A percentile compares a stretch with the other conserved stretches of the same genome.
Conservation (phyloP, 2,797 vertebrate genomes). For the Babyrousa celebensis region DNA sequence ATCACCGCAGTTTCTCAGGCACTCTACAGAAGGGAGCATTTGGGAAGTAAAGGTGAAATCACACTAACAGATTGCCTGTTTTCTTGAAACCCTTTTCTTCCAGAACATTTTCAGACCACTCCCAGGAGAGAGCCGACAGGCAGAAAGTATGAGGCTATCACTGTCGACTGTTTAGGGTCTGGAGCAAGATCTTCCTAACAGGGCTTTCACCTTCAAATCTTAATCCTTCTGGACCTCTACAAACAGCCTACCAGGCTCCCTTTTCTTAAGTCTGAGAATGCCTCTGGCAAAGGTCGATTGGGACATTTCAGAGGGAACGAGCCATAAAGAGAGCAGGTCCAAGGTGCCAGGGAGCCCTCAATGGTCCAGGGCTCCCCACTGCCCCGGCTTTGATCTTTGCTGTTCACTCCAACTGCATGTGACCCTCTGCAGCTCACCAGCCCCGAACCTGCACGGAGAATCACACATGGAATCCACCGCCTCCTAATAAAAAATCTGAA, state of each 20-base stretch:
- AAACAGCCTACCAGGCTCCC: constrained; percentile 57
- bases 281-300: constrained; percentile 80
- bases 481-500: constrained; percentile 50
- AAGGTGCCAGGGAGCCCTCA: constrained; percentile 35
- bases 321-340: constrained; percentile 67
- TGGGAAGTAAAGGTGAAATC: constrained; percentile 82
- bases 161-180: constrained; percentile 74
- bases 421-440: neutral
- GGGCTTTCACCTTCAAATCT: constrained; percentile 85
- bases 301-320: constrained; percentile 63
- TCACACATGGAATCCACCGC: constrained; percentile 16
- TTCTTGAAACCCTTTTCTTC: constrained; percentile 85
- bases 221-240: constrained; percentile 67
- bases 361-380: neutral
- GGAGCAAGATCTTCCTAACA: constrained; percentile 78
- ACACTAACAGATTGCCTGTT: constrained; percentile 75
- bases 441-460: neutral
- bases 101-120: constrained; percentile 82
- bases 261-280: constrained; percentile 80
- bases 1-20: constrained; percentile 77
- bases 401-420: neutral
- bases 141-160: constrained; percentile 75
- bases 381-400: neutral
- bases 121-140: constrained; percentile 79
- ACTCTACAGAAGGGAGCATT: constrained; percentile 78